phyloP scores from a whole-genome alignment of 2,797 vertebrate genomes.

The Syngnathus rostellatus region DNA sequence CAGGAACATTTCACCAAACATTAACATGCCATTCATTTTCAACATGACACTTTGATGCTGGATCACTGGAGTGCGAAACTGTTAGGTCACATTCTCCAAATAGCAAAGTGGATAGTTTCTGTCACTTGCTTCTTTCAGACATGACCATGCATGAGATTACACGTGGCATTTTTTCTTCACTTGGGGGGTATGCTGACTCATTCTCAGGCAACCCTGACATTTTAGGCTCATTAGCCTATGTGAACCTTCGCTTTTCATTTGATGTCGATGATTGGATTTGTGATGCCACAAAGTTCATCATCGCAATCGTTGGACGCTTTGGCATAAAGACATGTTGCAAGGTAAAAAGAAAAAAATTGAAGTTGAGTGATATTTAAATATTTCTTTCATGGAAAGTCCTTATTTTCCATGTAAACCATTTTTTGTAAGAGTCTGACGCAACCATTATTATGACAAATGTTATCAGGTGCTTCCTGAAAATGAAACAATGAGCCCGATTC shows the following conservation, averaged over 20 bases:
- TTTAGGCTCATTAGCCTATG: constrained; percentile 19
- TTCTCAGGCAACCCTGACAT: constrained; percentile 27
- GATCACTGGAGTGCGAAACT: constrained; percentile 10
- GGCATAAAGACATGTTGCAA: not conserved
- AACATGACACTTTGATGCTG: constrained; percentile 6
- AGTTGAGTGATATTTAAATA: not conserved
- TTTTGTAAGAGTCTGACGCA: not conserved
- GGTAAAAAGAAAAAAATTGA: not conserved
- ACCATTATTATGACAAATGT: not conserved
- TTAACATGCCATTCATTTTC: constrained; percentile 23
- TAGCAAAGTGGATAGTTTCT: constrained; percentile 17
- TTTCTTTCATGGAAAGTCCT: not conserved
- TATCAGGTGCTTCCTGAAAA: constrained; percentile 3
- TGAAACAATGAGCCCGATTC: constrained; percentile 2
- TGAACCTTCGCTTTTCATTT: constrained; percentile 19
- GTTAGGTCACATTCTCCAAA: constrained; percentile 25
- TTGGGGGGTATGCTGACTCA: not conserved
- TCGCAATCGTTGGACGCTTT: not conserved
- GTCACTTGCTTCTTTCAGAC: constrained; percentile 16
- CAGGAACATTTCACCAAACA: not conserved
- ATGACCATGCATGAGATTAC: constrained; percentile 5
- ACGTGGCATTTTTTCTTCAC: not conserved
- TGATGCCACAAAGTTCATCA: constrained; percentile 4
- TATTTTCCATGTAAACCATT: not conserved
- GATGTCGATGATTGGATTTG: constrained; percentile 13